A percentile compares a stretch with the other conserved stretches of the same genome.
These are phyloP conservation scores for Aleiodes sp. DNA, from an alignment of 1,140 invertebrate genomes.

Conservation along the genomic window DNA sequence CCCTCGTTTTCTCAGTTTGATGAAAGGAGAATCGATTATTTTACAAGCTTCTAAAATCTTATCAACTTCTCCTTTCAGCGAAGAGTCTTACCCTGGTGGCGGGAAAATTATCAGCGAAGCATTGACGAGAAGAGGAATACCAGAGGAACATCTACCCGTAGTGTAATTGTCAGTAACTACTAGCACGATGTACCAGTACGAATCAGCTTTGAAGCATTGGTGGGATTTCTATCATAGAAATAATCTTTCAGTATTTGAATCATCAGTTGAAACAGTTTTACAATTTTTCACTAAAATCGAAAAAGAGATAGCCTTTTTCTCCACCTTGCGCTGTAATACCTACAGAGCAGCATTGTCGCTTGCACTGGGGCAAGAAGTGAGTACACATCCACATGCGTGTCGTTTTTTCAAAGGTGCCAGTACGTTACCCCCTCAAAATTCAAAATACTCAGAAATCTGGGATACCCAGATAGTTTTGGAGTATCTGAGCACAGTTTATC, in stretches of 20 bases:
- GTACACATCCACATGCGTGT: constrained; percentile 32
- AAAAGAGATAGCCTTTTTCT: constrained; percentile 38
- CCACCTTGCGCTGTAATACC: constrained; percentile 39
- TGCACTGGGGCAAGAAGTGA: constrained; percentile 19
- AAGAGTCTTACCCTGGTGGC: constrained; percentile 33
- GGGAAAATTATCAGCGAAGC: constrained; percentile 36
- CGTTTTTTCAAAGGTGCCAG: constrained; percentile 45
- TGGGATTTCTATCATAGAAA: constrained; percentile 33
- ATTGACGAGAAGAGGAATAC: constrained; percentile 20
- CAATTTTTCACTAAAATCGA: constrained; percentile 34
- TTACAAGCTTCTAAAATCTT: constrained; percentile 23
- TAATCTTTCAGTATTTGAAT: constrained; percentile 16
- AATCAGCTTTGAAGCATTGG: constrained; percentile 33
- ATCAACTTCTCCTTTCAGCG: constrained; percentile 30
- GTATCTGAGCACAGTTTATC: background rate
- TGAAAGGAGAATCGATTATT: background rate
- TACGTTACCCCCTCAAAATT: constrained; percentile 34
- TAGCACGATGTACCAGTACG: constrained; percentile 49
- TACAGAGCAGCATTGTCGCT: constrained; percentile 38
- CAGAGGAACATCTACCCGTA: constrained; percentile 23
- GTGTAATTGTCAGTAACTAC: constrained; percentile 41
- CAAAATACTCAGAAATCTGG: constrained; percentile 45
- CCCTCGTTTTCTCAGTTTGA: constrained; percentile 33
- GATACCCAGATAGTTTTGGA: constrained; percentile 32
- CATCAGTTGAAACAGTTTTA: constrained; percentile 16